A percentile compares a stretch with the other conserved stretches of the same genome.
Conservation (phyloP, 2,888 invertebrate genomes). For the Octonoba sinensis region DNA sequence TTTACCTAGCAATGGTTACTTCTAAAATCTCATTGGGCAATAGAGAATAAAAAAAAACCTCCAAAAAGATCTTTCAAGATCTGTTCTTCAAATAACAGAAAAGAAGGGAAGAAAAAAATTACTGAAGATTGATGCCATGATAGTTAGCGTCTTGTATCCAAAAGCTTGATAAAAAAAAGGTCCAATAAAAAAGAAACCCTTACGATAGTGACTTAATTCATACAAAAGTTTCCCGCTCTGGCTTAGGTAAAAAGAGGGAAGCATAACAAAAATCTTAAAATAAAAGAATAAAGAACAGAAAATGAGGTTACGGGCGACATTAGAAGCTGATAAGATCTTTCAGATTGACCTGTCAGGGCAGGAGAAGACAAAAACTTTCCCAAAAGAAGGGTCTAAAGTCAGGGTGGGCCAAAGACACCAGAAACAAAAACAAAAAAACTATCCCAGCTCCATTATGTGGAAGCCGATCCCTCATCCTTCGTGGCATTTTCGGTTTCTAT, state of each 20-base stretch:
- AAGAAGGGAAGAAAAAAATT: too few relatives aligned
- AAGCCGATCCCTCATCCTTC: slow-evolving; percentile 59
- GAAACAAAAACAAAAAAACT: too few relatives aligned
- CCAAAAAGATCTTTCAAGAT: too few relatives aligned
- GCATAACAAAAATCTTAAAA: slow-evolving; percentile 8
- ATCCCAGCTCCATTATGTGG: slow-evolving; percentile 59
- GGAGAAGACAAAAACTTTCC: slow-evolving; percentile 50
- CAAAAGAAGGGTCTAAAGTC: slow-evolving; percentile 23
- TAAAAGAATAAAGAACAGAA: slow-evolving; percentile 25
- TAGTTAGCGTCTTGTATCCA: too few relatives aligned
- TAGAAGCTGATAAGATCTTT: slow-evolving; percentile 61
- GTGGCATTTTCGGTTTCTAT: slow-evolving; percentile 64
- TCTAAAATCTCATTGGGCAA: too few relatives aligned
- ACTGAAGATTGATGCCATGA: too few relatives aligned
- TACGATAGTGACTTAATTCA: slow-evolving; percentile 55
- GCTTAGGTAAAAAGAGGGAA: slow-evolving; percentile 9
- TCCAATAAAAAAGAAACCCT: too few relatives aligned
- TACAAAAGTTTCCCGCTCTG: slow-evolving; percentile 54
- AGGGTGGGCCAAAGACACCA: slow-evolving; percentile 31
- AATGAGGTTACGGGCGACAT: slow-evolving; percentile 47
- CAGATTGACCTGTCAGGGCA: slow-evolving; percentile 61
- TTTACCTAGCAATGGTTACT: too few relatives aligned
- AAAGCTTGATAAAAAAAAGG: too few relatives aligned
- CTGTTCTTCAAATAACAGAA: too few relatives aligned
- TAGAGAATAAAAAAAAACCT: too few relatives aligned